phyloP scores from a whole-genome alignment of 1,140 invertebrate genomes.

The Vanessa atalanta region DNA sequence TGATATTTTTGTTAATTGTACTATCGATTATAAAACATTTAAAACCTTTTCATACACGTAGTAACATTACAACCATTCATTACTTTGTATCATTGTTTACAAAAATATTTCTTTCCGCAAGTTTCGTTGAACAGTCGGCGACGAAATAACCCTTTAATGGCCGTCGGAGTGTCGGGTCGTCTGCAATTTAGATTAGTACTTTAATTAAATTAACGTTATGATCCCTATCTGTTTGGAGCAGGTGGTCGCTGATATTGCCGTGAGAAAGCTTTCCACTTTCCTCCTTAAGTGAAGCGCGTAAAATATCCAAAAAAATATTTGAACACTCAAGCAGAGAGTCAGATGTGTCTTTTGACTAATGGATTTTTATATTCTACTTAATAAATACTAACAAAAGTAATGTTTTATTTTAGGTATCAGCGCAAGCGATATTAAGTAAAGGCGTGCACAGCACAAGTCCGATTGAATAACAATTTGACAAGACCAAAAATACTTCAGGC shows the following conservation, averaged over 20 bases:
- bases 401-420: too few relatives aligned
- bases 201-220: slow-evolving; percentile 81
- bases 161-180: slow-evolving; percentile 72
- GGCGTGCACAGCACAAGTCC: too few relatives aligned
- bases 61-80: too few relatives aligned
- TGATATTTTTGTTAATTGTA: too few relatives aligned
- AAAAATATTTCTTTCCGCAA: slow-evolving; percentile 72
- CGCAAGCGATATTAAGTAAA: too few relatives aligned
- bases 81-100: slow-evolving; percentile 29
- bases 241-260: slow-evolving; percentile 72
- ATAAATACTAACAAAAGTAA: too few relatives aligned
- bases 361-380: neutral
- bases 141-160: slow-evolving; percentile 78
- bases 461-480: too few relatives aligned
- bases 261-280: slow-evolving; percentile 63
- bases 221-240: slow-evolving; percentile 75
- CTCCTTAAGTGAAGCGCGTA: slow-evolving; percentile 22
- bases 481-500: too few relatives aligned
- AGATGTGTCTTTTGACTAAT: slow-evolving; percentile 1
- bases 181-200: slow-evolving; percentile 81
- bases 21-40: too few relatives aligned
- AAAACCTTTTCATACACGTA: too few relatives aligned
- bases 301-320: slow-evolving; percentile 9
- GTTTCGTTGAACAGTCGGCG: slow-evolving; percentile 59
- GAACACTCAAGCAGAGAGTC: neutral